phyloP scores from a whole-genome alignment of 2,888 invertebrate species.

The Adelognathus sp. region DNA sequence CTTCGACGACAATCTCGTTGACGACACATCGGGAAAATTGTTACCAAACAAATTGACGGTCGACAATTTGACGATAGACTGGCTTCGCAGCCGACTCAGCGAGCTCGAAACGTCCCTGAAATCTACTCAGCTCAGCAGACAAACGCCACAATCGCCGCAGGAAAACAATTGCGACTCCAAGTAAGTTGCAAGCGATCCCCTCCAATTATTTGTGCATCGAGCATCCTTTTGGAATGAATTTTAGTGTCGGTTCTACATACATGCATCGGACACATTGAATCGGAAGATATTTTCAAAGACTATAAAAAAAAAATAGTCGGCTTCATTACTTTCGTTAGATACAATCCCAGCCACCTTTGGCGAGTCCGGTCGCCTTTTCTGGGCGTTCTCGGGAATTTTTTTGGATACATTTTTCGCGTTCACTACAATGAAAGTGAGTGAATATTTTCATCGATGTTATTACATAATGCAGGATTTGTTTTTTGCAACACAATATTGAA shows the following conservation, averaged over 20 bases:
- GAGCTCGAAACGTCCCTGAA: constrained; percentile 91
- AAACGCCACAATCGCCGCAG: constrained; percentile 57
- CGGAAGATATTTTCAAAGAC: too few species aligned
- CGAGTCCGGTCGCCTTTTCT: too few species aligned
- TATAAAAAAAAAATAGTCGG: too few species aligned
- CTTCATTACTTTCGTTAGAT: too few species aligned
- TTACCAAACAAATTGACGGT: constrained; percentile 94
- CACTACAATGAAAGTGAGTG: too few species aligned
- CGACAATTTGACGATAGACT: constrained; percentile 95
- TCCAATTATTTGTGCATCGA: neutral
- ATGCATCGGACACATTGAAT: too few species aligned
- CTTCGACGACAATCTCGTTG: constrained; percentile 93
- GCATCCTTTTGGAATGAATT: neutral
- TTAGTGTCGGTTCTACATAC: neutral
- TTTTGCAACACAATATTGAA: too few species aligned
- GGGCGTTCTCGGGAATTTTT: too few species aligned
- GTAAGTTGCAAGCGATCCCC: constrained; percentile 58
- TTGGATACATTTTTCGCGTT: too few species aligned
- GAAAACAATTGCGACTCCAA: constrained; percentile 76
- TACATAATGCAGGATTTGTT: too few species aligned
- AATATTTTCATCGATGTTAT: too few species aligned
- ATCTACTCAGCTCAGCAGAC: constrained; percentile 87
- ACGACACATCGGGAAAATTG: constrained; percentile 93
- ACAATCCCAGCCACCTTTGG: too few species aligned
- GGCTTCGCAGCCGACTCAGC: constrained; percentile 90